phyloP scores from a whole-genome alignment of 2,888 invertebrate genomes.

The Chrysopilus asiliformis region DNA sequence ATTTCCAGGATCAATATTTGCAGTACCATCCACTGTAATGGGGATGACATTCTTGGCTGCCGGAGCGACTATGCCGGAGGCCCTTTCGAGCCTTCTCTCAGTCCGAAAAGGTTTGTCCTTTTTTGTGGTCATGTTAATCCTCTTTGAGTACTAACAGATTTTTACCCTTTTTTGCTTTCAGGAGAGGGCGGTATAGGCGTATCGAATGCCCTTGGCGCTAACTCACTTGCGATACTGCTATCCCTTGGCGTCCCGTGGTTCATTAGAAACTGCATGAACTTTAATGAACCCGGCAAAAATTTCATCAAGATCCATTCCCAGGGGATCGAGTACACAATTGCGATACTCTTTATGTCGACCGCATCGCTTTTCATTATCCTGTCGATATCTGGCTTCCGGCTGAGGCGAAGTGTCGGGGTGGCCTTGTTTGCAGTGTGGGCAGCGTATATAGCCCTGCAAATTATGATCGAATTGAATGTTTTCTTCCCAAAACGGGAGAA shows the following conservation, averaged over 20 bases:
- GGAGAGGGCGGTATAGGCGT: conserved; percentile 78
- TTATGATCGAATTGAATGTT: conserved; percentile 64
- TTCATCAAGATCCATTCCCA: conserved; percentile 56
- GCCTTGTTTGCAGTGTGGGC: conserved; percentile 52
- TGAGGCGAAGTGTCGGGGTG: conserved; percentile 55
- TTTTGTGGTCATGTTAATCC: no score
- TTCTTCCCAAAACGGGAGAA: no score
- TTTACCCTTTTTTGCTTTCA: conserved; percentile 32
- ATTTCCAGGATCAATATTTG: conserved; percentile 51
- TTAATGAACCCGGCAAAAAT: conserved; percentile 28
- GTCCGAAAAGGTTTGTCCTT: conserved; percentile 57
- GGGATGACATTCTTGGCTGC: conserved; percentile 84
- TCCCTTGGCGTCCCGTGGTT: conserved; percentile 79
- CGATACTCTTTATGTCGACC: conserved; percentile 64
- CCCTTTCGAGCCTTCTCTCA: conserved; percentile 69
- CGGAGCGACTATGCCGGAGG: conserved; percentile 78
- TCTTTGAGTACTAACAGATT: not conserved
- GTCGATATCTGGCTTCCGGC: conserved; percentile 51
- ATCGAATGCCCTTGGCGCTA: conserved; percentile 75
- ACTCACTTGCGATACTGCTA: conserved; percentile 69
- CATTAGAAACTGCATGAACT: conserved; percentile 51
- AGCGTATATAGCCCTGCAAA: conserved; percentile 59
- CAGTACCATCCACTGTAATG: conserved; percentile 78
- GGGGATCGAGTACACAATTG: conserved; percentile 69
- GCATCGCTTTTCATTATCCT: conserved; percentile 53